A percentile compares a stretch with the other conserved stretches of the same genome.
These are phyloP conservation scores for Cybosia mesomella DNA, from an alignment of 2,888 invertebrate genomes.

Conservation along the genomic window DNA sequence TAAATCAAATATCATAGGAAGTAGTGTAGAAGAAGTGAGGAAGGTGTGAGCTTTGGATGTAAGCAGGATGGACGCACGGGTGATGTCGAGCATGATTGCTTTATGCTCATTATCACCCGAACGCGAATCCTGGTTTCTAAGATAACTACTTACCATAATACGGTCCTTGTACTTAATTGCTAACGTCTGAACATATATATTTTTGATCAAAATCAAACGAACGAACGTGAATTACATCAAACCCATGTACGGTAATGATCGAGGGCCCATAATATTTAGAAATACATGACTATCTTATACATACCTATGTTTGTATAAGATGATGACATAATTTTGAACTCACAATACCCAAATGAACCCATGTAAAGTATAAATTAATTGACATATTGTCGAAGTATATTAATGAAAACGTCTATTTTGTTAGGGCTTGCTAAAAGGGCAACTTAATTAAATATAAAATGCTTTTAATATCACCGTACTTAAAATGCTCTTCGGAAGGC, in stretches of 20 bases:
- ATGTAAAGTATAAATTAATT: conserved; percentile 12
- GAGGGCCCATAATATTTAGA: not conserved
- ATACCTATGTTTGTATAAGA: not conserved
- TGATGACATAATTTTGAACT: not conserved
- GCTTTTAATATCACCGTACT: conserved; percentile 18
- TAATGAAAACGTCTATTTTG: conserved; percentile 18
- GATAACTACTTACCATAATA: no score
- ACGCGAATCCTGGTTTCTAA: no score
- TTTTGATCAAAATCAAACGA: not conserved
- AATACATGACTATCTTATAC: no score
- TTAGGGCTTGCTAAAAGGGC: conserved; percentile 12
- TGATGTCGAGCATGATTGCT: no score
- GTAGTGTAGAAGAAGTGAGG: no score
- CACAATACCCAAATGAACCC: conserved; percentile 7
- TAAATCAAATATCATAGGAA: no score
- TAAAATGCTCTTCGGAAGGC: conserved; percentile 5
- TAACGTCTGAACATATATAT: no score
- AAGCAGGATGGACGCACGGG: no score
- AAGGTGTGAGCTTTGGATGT: no score
- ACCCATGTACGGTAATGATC: not conserved
- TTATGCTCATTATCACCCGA: no score
- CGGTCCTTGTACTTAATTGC: no score
- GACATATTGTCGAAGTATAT: conserved; percentile 17
- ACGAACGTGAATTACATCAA: not conserved
- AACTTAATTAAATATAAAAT: conserved; percentile 21